Percentiles rank a stretch among this genome's conserved stretches.
Conservation (phyloP, 1,140 invertebrate species). For the Uloborus diversus region DNA sequence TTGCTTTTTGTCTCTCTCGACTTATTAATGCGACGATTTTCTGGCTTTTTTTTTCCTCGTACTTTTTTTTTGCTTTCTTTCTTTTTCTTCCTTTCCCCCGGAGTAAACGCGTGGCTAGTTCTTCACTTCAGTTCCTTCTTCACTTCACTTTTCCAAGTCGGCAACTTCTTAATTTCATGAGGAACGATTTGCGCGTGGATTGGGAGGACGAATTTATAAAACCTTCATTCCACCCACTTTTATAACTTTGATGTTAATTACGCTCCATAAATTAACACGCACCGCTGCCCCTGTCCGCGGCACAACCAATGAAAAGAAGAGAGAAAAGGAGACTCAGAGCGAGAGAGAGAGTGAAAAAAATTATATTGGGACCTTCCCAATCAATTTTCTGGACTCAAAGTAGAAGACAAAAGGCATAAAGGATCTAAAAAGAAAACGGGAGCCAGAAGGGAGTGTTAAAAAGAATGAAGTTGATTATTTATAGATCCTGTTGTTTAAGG, state of each 20-base stretch:
- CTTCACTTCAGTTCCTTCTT: not conserved
- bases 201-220: conserved; percentile 39
- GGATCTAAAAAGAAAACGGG: not conserved
- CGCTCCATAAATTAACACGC: conserved; percentile 53
- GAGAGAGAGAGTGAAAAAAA: not conserved
- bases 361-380: not conserved
- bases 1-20: conserved; percentile 50
- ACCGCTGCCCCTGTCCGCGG: not conserved
- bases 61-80: not conserved
- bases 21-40: conserved; percentile 48
- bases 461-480: too few relatives aligned
- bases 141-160: conserved; percentile 34
- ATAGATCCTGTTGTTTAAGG: too few relatives aligned
- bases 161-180: conserved; percentile 56
- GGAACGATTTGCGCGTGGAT: conserved; percentile 15
- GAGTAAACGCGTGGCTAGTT: not conserved
- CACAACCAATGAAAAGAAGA: conserved; percentile 37
- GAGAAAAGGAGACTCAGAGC: not conserved
- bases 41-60: not conserved
- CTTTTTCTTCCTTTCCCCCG: not conserved
- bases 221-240: conserved; percentile 41
- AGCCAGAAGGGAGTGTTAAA: too few relatives aligned
- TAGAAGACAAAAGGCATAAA: conserved; percentile 37
- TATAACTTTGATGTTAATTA: conserved; percentile 57
- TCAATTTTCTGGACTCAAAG: conserved; percentile 47